Evolutionary conservation across 2,113 vertebrate species (phyloP).

Genomic region (Clupea harengus): DNA sequence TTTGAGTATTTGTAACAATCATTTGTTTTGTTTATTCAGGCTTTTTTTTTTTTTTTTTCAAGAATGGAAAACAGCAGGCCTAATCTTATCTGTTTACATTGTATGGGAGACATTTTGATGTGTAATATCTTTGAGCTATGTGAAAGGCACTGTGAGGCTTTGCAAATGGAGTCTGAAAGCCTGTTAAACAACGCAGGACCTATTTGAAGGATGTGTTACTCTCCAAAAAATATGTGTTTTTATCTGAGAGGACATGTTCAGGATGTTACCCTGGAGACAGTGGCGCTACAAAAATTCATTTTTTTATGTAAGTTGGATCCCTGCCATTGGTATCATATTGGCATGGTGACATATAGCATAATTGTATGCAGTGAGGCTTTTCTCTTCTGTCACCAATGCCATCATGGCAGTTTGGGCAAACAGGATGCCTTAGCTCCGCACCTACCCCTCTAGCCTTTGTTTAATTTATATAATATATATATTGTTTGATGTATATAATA

Average conservation of each 20-base stretch:
- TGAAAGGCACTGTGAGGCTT: not conserved
- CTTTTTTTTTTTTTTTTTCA: not conserved
- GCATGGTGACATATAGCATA: not conserved
- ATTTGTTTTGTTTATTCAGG: conserved; percentile 19
- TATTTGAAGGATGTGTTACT: not conserved
- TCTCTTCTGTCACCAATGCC: not conserved
- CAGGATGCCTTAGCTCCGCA: not conserved
- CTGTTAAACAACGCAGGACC: not conserved
- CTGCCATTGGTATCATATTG: not conserved
- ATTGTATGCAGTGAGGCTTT: not conserved
- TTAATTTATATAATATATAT: not conserved
- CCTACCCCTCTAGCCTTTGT: not conserved
- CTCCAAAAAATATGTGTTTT: not conserved
- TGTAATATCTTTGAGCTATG: not conserved
- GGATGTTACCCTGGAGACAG: conserved; percentile 17
- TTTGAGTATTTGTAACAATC: conserved; percentile 24
- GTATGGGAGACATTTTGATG: conserved; percentile 9
- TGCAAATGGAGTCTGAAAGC: conserved; percentile 15
- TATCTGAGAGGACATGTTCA: conserved; percentile 12
- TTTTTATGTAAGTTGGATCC: not conserved
- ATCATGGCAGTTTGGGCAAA: not conserved
- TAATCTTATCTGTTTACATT: conserved; percentile 12
- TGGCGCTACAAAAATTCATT: not conserved
- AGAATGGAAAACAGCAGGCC: not conserved
- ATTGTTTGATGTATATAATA: too few relatives aligned